Base-by-base conservation (phyloP, 2,797 vertebrate genomes). In the Acrossocheilus wenchowensis region DNA sequence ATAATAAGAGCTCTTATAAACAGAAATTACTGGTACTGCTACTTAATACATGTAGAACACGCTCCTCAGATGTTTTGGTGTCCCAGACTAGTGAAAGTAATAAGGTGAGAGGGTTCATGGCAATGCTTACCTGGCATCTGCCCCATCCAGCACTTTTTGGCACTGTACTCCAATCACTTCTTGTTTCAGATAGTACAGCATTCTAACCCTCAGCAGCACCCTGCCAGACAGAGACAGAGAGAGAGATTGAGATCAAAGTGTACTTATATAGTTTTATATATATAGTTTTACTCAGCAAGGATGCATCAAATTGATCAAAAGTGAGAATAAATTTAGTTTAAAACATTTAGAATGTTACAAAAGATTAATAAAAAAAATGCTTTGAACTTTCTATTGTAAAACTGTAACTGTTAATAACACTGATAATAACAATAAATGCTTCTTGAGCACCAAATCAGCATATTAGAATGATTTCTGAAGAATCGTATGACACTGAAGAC, bases 161-260 rank as follows among this genome's bases (percentile, higher is more conserved):
- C 95, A 95, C 91, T 99, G 97, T 93, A 89, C 95, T 92, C 98
- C 97, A 92, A 99, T 99, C 90, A 99, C 97, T 96, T 99, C 98
- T 94, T 99, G 98, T 94, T 99, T 99, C 93, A 99, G 95, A 93
- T 99, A 99, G 94, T 99, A 99, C n/a, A 99, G 96, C 98, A 99
- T 99, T 96, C 98, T 97, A 91, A 99, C 98, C 92, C 98, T 96
- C 92, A 99, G 96, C 94, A 99, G 95, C 92, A 99, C 98, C 91
- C 98, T 99, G 93, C 90, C 89, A 50, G 91, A 77, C 93, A 21
- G 23, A 75, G 48, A 83, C n/a, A 78, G 57, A 81, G n/a, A 78
- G 57, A 81, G n/a, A 36, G 34, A 78, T 50, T 41, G 11, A 62
- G 86, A 7, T 9, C 30, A 62, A 81, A 79, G 64, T 48, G 15